Base-by-base conservation (phyloP, 2,113 vertebrate genomes). In the Beaufortia kweichowensis region DNA sequence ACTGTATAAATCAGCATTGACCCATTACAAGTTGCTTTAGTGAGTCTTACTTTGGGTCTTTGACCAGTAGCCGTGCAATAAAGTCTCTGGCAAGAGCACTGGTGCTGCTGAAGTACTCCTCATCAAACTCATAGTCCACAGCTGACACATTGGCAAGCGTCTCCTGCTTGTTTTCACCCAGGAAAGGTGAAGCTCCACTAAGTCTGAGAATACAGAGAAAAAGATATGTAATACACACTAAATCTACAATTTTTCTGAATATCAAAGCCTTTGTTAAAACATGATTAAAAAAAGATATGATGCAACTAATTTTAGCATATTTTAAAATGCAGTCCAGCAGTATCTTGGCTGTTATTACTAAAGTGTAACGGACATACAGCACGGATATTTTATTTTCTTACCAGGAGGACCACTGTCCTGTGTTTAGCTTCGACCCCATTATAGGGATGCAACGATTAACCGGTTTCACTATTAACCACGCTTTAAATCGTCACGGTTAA, bases 141-240 rank as follows among this genome's bases (percentile, higher is more conserved):
- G 97, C 97, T n/a, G 97, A 99, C 65, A 99, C 95, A 59, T 98
- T 99, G 68, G 95, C 96, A 87, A 99, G 85, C 0, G 97, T 99
- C 92, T 99, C 96, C 89, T 98, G 96, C 82, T 99, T 98, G 83
- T 93, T 96, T 84, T 98, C 97, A 48, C 96, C 97, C 81, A 99
- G 93, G 90, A 99, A 99, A 0, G 97, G 97, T 50, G 97, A 98
- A 0, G 96, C 95, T 56, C 97, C 97, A 67, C 97, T 99, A 28
- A 99, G 86, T 21, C 97, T 99, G 84, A 43, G 68, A 70, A 85
- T 64, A 50, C 31, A 85, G 9, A 79, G 24, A 26, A 9, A 6
- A 7, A 1, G 10, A 46, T 6, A 21, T 2, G 5, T 6, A n/a
- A 53, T 8, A 53, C 35, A 53, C n/a, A 21, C 8, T 21, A 53